A percentile compares a stretch with the other conserved stretches of the same genome.
Conservation (phyloP, 2,888 invertebrate species). For the Fabriciana adippe region DNA sequence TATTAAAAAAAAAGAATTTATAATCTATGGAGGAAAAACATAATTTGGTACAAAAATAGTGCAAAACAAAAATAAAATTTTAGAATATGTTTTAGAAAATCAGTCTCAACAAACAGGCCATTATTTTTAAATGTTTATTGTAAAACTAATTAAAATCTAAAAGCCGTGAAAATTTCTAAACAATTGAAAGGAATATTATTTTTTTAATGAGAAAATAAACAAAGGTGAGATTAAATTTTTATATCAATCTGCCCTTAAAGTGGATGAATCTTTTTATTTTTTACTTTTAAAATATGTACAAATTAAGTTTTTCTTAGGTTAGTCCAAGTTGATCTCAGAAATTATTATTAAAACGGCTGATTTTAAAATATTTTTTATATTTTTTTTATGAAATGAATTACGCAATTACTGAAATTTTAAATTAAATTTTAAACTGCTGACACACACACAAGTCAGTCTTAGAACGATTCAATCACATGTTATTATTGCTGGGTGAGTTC, state of each 20-base stretch:
- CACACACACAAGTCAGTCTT: conserved; percentile 62
- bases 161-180: conserved; percentile 40
- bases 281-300: no score
- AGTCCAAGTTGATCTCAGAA: no score
- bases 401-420: background rate
- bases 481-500: conserved; percentile 70
- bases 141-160: conserved; percentile 52
- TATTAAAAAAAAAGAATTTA: background rate
- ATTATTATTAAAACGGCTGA: background rate
- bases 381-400: background rate
- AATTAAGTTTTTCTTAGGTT: no score
- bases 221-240: background rate
- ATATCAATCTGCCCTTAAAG: background rate
- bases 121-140: conserved; percentile 61
- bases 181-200: conserved; percentile 14
- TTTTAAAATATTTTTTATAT: background rate
- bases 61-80: conserved; percentile 49
- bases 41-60: conserved; percentile 19
- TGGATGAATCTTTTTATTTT: background rate
- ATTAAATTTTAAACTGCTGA: conserved; percentile 19
- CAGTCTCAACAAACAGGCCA: conserved; percentile 81
- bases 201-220: background rate
- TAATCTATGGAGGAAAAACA: background rate
- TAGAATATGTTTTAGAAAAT: conserved; percentile 78
- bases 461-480: conserved; percentile 73